These are phyloP conservation scores for Lanius ludovicianus DNA, from an alignment of 2,113 vertebrate species.

Conservation along the genomic window DNA sequence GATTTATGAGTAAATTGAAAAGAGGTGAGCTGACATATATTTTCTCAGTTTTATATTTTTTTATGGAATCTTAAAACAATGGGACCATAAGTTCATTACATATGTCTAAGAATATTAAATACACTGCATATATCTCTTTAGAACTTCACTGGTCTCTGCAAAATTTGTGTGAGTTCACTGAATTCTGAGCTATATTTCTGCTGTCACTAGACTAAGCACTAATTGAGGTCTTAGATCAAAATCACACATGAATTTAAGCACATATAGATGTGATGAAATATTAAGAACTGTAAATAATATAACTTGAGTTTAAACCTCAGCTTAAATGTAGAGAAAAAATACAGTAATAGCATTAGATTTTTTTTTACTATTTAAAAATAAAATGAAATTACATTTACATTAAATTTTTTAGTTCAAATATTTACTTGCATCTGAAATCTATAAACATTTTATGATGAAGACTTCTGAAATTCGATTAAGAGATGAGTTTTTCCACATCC, in stretches of 20 bases:
- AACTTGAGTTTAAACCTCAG: not conserved
- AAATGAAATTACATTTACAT: not conserved
- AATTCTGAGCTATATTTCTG: not conserved
- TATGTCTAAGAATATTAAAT: not conserved
- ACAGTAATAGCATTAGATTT: not conserved
- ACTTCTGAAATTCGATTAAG: not conserved
- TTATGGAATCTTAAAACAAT: not conserved
- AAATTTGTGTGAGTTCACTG: not conserved
- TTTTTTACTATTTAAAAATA: not conserved
- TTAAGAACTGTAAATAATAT: not conserved
- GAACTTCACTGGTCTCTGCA: not conserved
- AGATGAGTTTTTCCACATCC: not conserved
- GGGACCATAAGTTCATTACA: not conserved
- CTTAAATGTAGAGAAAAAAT: not conserved
- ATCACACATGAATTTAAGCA: not conserved
- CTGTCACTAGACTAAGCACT: not conserved
- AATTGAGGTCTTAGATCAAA: not conserved
- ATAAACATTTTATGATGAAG: not conserved
- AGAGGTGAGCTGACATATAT: not conserved
- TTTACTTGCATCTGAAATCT: not conserved
- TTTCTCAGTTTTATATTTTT: not conserved
- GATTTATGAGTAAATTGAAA: slow-evolving; percentile 6
- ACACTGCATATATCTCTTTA: not conserved
- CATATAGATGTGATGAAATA: not conserved
- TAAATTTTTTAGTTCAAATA: not conserved